Conservation (phyloP, 2,797 vertebrate species). For the Melopsittacus undulatus region DNA sequence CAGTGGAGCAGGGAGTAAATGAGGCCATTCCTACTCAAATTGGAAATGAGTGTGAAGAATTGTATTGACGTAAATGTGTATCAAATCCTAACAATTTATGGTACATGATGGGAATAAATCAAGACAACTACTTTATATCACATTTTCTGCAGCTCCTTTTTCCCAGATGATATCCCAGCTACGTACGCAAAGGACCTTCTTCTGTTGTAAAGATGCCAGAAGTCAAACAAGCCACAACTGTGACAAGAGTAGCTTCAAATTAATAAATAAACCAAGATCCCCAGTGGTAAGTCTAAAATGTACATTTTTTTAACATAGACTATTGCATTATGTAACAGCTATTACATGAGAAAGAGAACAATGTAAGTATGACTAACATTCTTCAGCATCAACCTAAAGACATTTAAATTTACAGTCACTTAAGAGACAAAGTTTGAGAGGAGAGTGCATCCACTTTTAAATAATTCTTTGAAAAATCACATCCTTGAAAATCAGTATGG, state of each 20-base stretch:
- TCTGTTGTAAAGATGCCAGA: neutral
- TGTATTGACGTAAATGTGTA: neutral
- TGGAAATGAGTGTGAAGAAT: neutral
- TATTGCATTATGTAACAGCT: neutral
- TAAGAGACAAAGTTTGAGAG: neutral
- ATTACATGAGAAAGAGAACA: neutral
- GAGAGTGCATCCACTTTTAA: neutral
- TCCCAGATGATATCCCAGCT: neutral
- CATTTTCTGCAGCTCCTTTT: constrained; percentile 2
- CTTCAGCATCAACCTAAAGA: neutral
- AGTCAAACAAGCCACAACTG: neutral
- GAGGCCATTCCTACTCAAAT: neutral
- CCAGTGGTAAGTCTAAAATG: neutral
- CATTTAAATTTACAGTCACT: neutral
- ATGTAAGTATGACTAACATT: neutral
- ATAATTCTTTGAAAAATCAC: neutral
- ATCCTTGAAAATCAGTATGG: neutral
- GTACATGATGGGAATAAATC: neutral
- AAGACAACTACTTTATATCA: neutral
- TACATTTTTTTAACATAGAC: neutral
- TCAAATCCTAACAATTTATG: neutral
- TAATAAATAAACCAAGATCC: neutral
- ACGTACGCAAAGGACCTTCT: neutral
- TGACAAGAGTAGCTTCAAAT: neutral
- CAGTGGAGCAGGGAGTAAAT: neutral